phyloP scores from a whole-genome alignment of 2,797 vertebrate species.

The Gephyroberyx darwinii region DNA sequence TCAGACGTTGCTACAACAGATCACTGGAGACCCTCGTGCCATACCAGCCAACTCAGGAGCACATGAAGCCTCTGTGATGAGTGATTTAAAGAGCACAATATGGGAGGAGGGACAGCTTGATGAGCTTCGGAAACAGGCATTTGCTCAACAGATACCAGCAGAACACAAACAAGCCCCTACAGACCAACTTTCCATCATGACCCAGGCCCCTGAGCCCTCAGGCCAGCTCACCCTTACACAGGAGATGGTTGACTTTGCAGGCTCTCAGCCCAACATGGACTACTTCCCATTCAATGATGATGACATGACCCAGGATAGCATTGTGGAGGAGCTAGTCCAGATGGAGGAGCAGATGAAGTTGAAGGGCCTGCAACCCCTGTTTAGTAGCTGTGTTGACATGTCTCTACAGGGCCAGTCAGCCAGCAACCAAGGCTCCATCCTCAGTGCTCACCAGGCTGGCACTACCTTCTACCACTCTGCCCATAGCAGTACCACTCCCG shows the following conservation, averaged over 20 bases:
- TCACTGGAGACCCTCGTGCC: conserved; percentile 85
- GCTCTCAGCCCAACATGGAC: conserved; percentile 90
- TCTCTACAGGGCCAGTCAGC: conserved; percentile 86
- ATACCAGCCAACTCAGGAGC: conserved; percentile 83
- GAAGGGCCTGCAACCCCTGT: conserved; percentile 87
- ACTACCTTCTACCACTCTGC: conserved; percentile 92
- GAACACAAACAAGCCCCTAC: conserved; percentile 79
- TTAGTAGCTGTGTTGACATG: conserved; percentile 88
- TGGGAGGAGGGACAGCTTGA: conserved; percentile 90
- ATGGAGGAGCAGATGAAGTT: conserved; percentile 99
- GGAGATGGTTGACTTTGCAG: conserved; percentile 92
- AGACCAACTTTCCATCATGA: conserved; percentile 81
- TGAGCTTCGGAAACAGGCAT: conserved; percentile 83
- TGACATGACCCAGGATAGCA: conserved; percentile 98
- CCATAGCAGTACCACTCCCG: conserved; percentile 93
- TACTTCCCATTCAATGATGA: conserved; percentile 97
- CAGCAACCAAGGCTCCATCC: conserved; percentile 80
- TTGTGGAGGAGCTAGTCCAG: conserved; percentile 97
- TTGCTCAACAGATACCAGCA: conserved; percentile 79
- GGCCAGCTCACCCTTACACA: conserved; percentile 89
- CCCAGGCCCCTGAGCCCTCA: conserved; percentile 84
- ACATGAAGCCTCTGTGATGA: conserved; percentile 85
- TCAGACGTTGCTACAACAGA: conserved; percentile 87
- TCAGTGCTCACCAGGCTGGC: conserved; percentile 85
- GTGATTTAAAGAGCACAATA: conserved; percentile 89